Base-by-base conservation (phyloP, 1,140 invertebrate genomes). In the Drosophila auraria region DNA sequence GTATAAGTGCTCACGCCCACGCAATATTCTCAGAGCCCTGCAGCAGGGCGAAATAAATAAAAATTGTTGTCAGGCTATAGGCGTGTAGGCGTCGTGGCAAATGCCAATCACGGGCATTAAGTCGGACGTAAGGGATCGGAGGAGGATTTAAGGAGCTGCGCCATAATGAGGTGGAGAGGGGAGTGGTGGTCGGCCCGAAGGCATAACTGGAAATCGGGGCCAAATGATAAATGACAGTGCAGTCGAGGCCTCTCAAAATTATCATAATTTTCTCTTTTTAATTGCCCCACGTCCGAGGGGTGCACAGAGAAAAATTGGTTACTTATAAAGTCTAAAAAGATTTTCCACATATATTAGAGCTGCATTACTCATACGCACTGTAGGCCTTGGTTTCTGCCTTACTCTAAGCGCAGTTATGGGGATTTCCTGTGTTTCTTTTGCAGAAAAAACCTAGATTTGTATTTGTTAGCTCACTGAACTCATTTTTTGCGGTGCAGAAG, bases 161-260 rank as follows among this genome's bases (percentile, higher is more conserved):
- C 25, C 14, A n/a, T 59, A 72, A 59, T 50, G 27, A 59, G 65
- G 30, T 36, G 40, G n/a, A 49, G 51, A 33, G 54, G 12, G 15
- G 36, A 44, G 57, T 9, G n/a, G 20, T 4, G 53, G 27, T 47
- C n/a, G 42, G 58, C 62, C 76, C 27, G 49, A 23, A 61, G 45
- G 49, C 60, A 65, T 45, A 58, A 47, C 30, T 62, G 33, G 38
- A 50, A 76, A 83, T 83, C 80, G 71, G 76, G 83, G 76, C 74
- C 80, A 83, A 62, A 71, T 80, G 80, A 87, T 87, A 83, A 87
- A 87, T 73, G 83, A 77, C 82, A 87, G 44, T 56, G 68, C 44
- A 69, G 72, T 60, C 65, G 70, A 63, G 68, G 59, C 45, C 71
- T 25, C 54, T 62, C 42, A 42, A 81, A 89, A 83, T 89, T 87